Conservation (phyloP, 2,888 invertebrate genomes). For the Tenthredo amoena region DNA sequence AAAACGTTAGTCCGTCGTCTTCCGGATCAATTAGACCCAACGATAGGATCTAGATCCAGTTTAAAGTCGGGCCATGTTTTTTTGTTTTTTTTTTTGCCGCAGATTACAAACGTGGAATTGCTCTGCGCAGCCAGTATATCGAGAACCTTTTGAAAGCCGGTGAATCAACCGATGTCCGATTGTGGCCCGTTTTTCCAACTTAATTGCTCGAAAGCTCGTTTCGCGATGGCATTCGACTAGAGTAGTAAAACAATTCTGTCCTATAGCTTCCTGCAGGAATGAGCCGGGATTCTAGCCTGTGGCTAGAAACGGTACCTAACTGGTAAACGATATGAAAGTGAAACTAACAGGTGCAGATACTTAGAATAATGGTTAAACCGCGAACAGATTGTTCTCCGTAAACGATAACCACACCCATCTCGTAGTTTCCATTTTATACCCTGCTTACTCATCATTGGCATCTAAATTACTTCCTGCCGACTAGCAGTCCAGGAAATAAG, state of each 20-base stretch:
- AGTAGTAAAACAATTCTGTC: constrained; percentile 32
- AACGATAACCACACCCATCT: constrained; percentile 29
- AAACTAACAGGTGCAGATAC: constrained; percentile 32
- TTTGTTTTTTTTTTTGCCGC: background rate
- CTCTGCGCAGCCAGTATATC: background rate
- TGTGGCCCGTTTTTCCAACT: constrained; percentile 17
- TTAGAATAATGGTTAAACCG: constrained; percentile 37
- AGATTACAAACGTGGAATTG: background rate
- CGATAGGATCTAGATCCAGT: background rate
- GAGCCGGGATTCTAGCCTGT: background rate
- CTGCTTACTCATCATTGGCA: background rate
- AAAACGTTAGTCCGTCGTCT: constrained; percentile 26
- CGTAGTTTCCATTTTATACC: background rate
- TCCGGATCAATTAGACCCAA: constrained; percentile 41
- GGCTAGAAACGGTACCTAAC: constrained; percentile 6
- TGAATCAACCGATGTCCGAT: constrained; percentile 18
- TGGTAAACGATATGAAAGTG: constrained; percentile 53
- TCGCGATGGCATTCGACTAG: background rate
- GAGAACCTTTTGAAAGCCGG: constrained; percentile 2
- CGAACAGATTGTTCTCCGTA: constrained; percentile 26
- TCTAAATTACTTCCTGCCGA: constrained; percentile 10
- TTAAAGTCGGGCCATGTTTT: background rate
- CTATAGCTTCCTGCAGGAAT: constrained; percentile 37
- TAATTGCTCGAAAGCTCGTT: constrained; percentile 47
- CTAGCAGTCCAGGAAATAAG: background rate